Base-by-base conservation (phyloP, 2,888 invertebrate species). In the Latrodectus hesperus region DNA sequence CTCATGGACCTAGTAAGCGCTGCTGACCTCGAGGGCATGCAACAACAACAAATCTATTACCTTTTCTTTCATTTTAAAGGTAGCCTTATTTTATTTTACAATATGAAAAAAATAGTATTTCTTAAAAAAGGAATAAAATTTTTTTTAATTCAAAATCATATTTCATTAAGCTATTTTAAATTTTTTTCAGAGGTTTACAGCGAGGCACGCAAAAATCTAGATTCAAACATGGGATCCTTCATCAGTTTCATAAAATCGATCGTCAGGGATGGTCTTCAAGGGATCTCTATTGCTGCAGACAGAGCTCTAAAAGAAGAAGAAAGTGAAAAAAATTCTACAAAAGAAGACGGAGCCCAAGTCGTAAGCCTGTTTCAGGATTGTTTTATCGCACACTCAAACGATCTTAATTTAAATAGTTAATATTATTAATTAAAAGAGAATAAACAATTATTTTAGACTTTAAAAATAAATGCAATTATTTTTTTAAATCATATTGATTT, bases 211-310 rank as follows among this genome's bases (percentile, higher is more conserved):
- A 53, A 55, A 12, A 22, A 26, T 8, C 51, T 81, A 16, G 86
- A 87, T 16, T 8, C 65, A 1, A 26, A 17, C 14, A 49, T 87
- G 22, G 72, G 22, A 1, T 52, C 75, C 4, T 81, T 87, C 51
- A 22, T 81, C 10, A 49, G 49, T 5, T 87, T 87, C 38, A 55
- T 87, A 14, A 87, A 87, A 49, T 10, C 49, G 4, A 67, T 70
- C 11, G 68, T 87, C 8, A 16, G 77, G 12, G 81, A 87, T 38
- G 86, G 86, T 5, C 38, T 87, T 0, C 65, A 71, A 8, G 86
- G 86, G 1, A 87, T 87, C 38, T 53, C 49, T 0, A 10, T 52
- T 16, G 86, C 86, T 9, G 65, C 81, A 0, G 60, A 71, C 16
- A 67, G 81, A 3, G 72, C 81, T 9, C 16, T 87, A 16, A 81